Evolutionary conservation across 2,797 vertebrate genomes (phyloP).

Genomic region (Spinibarbus caldwelli): DNA sequence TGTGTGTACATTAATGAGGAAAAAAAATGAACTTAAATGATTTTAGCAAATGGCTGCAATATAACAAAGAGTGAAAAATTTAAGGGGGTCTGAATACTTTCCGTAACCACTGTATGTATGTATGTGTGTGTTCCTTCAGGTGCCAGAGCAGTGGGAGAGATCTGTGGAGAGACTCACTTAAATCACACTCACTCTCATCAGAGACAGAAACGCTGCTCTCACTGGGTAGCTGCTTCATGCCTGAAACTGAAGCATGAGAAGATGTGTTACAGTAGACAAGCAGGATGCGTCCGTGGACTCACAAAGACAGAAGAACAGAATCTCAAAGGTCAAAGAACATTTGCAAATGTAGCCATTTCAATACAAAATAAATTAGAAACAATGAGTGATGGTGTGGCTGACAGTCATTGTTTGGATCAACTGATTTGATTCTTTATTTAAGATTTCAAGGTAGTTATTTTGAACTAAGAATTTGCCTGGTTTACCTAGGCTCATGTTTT

Average conservation of each 20-base stretch:
- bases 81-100: no score
- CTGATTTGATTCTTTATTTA: neutral
- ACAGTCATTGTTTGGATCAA: neutral
- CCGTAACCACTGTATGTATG: no score
- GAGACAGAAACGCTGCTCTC: slow-evolving; percentile 72
- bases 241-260: slow-evolving; percentile 60
- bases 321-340: neutral
- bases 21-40: no score
- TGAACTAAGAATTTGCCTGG: neutral
- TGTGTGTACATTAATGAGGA: no score
- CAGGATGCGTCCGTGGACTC: neutral
- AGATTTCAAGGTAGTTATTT: neutral
- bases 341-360: neutral
- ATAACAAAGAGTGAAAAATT: no score
- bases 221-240: slow-evolving; percentile 78
- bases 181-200: slow-evolving; percentile 72
- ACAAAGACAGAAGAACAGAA: neutral
- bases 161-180: slow-evolving; percentile 68
- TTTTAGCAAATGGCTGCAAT: no score
- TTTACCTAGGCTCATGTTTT: neutral
- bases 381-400: neutral
- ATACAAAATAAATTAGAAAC: neutral
- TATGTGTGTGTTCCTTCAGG: slow-evolving; percentile 64
- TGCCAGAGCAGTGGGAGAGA: slow-evolving; percentile 68
- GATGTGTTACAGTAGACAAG: neutral